Conservation (phyloP, 2,113 vertebrate species). For the Oncorhynchus nerka region DNA sequence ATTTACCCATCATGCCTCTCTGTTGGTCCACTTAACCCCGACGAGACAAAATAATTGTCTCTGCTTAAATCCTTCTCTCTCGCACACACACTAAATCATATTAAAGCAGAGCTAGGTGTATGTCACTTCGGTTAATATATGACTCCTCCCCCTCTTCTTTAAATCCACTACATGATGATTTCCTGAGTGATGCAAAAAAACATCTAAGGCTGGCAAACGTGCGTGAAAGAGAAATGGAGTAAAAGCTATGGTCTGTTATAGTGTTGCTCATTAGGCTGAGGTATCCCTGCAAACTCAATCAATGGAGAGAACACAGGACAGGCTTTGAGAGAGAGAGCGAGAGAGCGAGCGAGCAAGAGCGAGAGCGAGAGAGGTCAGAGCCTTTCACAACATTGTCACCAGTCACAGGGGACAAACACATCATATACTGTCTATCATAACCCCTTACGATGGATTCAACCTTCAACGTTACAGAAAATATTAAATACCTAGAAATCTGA, state of each 20-base stretch:
- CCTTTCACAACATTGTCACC: too few species aligned
- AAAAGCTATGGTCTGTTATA: slow-evolving; percentile 23
- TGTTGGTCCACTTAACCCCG: slow-evolving; percentile 54
- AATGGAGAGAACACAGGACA: neutral
- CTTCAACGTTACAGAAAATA: neutral
- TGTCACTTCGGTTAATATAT: neutral
- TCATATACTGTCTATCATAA: too few species aligned
- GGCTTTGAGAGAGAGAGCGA: slow-evolving; percentile 6
- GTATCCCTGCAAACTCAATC: neutral
- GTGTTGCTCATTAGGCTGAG: neutral
- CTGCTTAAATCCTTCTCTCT: slow-evolving; percentile 40
- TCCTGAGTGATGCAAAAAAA: slow-evolving; percentile 22
- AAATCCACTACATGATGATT: slow-evolving; percentile 3
- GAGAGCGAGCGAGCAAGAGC: neutral
- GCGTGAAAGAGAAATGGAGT: neutral
- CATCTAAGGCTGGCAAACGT: neutral
- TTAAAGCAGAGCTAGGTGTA: neutral
- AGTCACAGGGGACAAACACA: too few species aligned
- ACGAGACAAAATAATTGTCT: slow-evolving; percentile 52
- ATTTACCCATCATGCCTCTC: slow-evolving; percentile 41
- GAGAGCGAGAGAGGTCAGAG: neutral
- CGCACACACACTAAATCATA: neutral
- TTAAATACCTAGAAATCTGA: neutral
- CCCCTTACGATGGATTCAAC: too few species aligned
- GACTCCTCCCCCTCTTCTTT: neutral